Conservation (phyloP, 2,888 invertebrate genomes). For the Microplitis deprimator region DNA sequence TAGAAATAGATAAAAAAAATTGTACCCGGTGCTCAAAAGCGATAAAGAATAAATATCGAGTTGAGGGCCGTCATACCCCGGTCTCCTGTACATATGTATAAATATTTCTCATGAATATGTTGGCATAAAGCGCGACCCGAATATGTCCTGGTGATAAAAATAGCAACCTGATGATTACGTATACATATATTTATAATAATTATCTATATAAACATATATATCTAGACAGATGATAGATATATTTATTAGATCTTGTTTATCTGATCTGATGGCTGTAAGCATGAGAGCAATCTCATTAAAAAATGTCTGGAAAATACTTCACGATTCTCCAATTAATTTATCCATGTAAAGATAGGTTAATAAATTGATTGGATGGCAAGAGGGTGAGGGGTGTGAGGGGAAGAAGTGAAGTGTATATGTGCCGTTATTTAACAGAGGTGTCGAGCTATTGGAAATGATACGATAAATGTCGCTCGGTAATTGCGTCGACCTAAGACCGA, state of each 20-base stretch:
- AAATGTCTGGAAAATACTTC: constrained; percentile 24
- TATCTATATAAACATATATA: not conserved
- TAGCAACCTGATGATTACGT: constrained; percentile 3
- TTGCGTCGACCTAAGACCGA: constrained; percentile 27
- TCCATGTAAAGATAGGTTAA: constrained; percentile 3
- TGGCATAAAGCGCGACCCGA: constrained; percentile 64
- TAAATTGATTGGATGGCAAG: constrained; percentile 21
- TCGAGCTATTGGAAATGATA: constrained; percentile 30
- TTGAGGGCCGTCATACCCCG: too few relatives aligned
- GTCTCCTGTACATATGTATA: too few relatives aligned
- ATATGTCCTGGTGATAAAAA: constrained; percentile 56
- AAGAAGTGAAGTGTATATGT: not conserved
- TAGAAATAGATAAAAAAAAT: too few relatives aligned
- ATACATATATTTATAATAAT: not conserved
- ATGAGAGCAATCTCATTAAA: not conserved
- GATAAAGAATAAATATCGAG: too few relatives aligned
- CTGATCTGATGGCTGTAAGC: not conserved
- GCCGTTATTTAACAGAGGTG: constrained; percentile 26
- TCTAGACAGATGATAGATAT: not conserved
- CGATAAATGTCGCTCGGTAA: constrained; percentile 32
- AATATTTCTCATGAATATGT: constrained; percentile 41
- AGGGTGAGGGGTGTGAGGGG: not conserved
- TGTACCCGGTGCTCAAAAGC: too few relatives aligned
- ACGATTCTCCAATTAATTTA: constrained; percentile 31
- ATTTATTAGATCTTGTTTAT: constrained; percentile 7